Conservation (phyloP, 2,797 vertebrate genomes). For the Scleropages formosus region DNA sequence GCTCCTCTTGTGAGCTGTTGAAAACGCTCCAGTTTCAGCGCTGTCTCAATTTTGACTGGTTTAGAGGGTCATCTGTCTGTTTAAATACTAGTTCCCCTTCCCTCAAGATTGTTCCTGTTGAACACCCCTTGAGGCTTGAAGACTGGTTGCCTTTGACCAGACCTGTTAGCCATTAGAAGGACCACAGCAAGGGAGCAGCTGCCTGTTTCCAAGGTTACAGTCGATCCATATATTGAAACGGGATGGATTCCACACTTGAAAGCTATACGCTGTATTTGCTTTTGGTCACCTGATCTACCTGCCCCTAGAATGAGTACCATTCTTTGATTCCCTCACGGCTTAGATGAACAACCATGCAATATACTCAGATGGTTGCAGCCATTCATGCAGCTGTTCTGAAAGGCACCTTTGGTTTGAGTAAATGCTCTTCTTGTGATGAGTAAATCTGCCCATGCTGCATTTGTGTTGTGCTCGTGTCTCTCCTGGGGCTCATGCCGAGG, state of each 20-base stretch:
- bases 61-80: too few relatives aligned
- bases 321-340: not conserved
- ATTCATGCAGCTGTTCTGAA: not conserved
- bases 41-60: too few relatives aligned
- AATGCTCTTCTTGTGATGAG: not conserved
- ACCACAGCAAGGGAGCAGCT: not conserved
- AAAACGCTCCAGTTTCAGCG: too few relatives aligned
- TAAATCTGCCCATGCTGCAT: not conserved
- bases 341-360: not conserved
- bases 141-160: not conserved
- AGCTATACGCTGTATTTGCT: not conserved
- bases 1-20: too few relatives aligned
- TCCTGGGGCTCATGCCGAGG: not conserved
- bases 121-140: too few relatives aligned
- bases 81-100: too few relatives aligned
- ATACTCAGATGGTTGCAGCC: slow-evolving; percentile 1
- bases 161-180: not conserved
- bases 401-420: slow-evolving; percentile 1
- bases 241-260: not conserved
- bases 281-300: not conserved
- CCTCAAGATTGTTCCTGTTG: too few relatives aligned
- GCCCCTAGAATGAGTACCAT: not conserved
- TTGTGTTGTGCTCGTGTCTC: not conserved
- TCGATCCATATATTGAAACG: not conserved
- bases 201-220: not conserved